Evolutionary conservation across 2,888 invertebrate genomes (phyloP).

Genomic region (Folsomia candida): DNA sequence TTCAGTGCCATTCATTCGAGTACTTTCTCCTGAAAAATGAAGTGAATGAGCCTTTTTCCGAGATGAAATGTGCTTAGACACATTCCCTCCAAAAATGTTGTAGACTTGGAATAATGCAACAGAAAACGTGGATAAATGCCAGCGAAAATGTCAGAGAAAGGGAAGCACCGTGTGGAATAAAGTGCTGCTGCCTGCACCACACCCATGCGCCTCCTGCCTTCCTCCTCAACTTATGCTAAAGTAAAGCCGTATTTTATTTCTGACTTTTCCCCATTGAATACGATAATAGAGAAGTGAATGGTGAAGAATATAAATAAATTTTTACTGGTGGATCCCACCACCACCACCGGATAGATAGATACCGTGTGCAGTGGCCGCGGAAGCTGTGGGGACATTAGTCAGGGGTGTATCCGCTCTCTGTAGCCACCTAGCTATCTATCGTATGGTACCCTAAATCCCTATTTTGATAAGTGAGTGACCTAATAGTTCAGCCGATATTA

Average conservation of each 20-base stretch:
- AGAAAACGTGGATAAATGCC: neutral
- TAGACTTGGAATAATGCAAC: neutral
- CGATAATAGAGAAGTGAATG: conserved; percentile 1
- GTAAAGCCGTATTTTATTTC: neutral
- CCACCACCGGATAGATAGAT: no score
- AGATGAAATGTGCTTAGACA: no score
- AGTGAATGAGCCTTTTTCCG: no score
- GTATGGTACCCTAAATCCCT: no score
- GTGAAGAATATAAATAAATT: conserved; percentile 1
- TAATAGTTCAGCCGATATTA: no score
- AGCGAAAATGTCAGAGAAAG: neutral
- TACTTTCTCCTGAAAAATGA: no score
- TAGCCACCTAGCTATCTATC: no score
- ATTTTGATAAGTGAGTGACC: no score
- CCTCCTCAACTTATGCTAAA: neutral
- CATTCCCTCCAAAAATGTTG: no score
- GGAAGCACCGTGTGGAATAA: neutral
- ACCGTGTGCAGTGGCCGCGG: neutral
- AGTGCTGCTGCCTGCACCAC: neutral
- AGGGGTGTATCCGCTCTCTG: no score
- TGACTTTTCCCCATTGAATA: conserved; percentile 8
- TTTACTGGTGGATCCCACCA: neutral
- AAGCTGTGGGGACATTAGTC: no score
- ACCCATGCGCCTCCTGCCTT: neutral
- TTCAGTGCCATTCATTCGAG: no score